Base-by-base conservation (phyloP, 2,113 vertebrate genomes). In the Nesoenas mayeri region DNA sequence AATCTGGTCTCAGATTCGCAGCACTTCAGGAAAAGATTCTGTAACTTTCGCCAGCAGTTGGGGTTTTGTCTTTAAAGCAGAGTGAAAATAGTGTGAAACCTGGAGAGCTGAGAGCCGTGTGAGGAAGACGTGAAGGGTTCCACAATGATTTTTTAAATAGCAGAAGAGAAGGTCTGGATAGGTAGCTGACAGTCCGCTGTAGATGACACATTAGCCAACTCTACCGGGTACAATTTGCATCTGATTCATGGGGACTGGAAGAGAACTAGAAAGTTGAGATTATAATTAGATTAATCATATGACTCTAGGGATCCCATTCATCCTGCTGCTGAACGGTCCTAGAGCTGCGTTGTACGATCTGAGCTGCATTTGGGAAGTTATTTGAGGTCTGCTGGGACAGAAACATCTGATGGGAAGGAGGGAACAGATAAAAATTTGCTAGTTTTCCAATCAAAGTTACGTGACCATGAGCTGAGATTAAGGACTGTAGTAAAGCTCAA, bases 361-460 rank as follows among this genome's bases (percentile, higher is more conserved):
- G 24, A 84, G 48, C 56, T 50, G 61, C 48, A 53, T 48, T 88
- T 70, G 60, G 77, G 88, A 95, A 96, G 79, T 69, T 38, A 48
- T 61, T 50, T 88, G 83, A 82, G 88, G 79, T 81, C 89, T 7
- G 2, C 51, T 74, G 36, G 82, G 56, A 60, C 56, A 82, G 88
- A 32, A 91, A 69, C 6, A 70, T 25, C 66, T 84, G 74, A 79
- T 0, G 57, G 74, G 44, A 84, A 90, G 77, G 50, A 70, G 66
- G 50, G 15, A 77, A 92, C 81, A 91, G 88, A 94, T 29, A 92
- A 91, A 93, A 69, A 66, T 79, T 81, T 62, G 48, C 85, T 93
- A 91, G 34, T 90, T 96, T 95, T 86, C 85, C 92, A 47, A 28
- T 86, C 83, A 81, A 85, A 91, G 44, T 87, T 88, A 50, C 15